A percentile compares a stretch with the other conserved stretches of the same genome.
Evolutionary conservation across 2,113 vertebrate species (phyloP).

Genomic region (Charina bottae): DNA sequence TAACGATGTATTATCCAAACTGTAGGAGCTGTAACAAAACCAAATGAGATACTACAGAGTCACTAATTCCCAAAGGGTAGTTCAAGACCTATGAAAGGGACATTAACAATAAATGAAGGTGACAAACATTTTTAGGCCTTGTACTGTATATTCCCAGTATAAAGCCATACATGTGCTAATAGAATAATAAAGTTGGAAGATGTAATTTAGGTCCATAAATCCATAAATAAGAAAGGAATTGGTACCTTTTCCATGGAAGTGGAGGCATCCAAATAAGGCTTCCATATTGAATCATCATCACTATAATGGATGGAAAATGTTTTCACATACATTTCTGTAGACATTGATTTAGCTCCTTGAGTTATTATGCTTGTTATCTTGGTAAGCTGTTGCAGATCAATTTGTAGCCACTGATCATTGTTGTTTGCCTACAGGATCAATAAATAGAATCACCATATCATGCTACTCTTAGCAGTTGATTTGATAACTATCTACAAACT

Average conservation of each 20-base stretch:
- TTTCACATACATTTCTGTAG: slow-evolving; percentile 83
- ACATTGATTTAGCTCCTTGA: slow-evolving; percentile 84
- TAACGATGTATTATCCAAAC: not conserved
- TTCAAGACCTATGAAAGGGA: not conserved
- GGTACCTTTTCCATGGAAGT: slow-evolving; percentile 78
- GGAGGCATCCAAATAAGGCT: slow-evolving; percentile 76
- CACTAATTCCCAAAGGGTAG: not conserved
- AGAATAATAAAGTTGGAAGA: not conserved
- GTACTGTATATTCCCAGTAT: not conserved
- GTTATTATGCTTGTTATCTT: slow-evolving; percentile 92
- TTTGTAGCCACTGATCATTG: slow-evolving; percentile 89
- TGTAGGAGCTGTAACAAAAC: not conserved
- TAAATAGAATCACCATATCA: not conserved
- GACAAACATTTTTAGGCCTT: not conserved
- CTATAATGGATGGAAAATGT: slow-evolving; percentile 83
- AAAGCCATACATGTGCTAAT: not conserved
- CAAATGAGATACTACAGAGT: not conserved
- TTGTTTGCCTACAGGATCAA: slow-evolving; percentile 75
- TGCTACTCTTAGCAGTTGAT: not conserved
- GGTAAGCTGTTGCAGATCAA: slow-evolving; percentile 84
- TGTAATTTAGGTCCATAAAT: not conserved
- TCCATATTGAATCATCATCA: slow-evolving; percentile 82
- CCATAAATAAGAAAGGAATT: not conserved
- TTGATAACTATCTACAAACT: not conserved
- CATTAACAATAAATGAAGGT: not conserved